phyloP scores from a whole-genome alignment of 2,888 invertebrate species.

The Eutolmus rufibarbis region DNA sequence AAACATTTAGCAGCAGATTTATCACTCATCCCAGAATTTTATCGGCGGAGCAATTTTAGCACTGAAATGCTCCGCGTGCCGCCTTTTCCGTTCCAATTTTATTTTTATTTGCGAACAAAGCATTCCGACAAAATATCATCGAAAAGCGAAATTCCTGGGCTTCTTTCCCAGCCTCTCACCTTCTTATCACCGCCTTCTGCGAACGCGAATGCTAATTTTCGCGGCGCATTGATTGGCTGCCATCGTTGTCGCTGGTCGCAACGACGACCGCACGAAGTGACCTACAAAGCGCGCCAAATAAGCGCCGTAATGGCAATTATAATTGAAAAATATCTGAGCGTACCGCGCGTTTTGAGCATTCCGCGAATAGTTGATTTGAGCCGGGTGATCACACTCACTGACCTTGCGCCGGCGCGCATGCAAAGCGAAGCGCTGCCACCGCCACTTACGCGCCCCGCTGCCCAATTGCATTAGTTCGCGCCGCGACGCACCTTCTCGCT shows the following conservation, averaged over 20 bases:
- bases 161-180: background rate
- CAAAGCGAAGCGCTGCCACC: background rate
- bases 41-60: background rate
- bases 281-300: background rate
- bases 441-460: background rate
- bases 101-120: background rate
- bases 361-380: background rate
- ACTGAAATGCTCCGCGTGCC: background rate
- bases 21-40: background rate
- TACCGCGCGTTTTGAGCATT: background rate
- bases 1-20: background rate
- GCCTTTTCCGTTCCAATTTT: background rate
- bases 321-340: slow-evolving; percentile 12
- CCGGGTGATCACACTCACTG: background rate
- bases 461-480: background rate
- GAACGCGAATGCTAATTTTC: background rate
- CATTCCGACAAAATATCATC: background rate
- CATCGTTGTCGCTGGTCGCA: background rate
- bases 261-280: background rate
- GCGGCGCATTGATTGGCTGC: background rate
- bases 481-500: background rate
- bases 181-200: background rate
- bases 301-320: background rate
- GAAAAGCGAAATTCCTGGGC: background rate
- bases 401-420: slow-evolving; percentile 9